phyloP scores from a whole-genome alignment of 2,888 invertebrate genomes.

The Caenorhabditis sp. region DNA sequence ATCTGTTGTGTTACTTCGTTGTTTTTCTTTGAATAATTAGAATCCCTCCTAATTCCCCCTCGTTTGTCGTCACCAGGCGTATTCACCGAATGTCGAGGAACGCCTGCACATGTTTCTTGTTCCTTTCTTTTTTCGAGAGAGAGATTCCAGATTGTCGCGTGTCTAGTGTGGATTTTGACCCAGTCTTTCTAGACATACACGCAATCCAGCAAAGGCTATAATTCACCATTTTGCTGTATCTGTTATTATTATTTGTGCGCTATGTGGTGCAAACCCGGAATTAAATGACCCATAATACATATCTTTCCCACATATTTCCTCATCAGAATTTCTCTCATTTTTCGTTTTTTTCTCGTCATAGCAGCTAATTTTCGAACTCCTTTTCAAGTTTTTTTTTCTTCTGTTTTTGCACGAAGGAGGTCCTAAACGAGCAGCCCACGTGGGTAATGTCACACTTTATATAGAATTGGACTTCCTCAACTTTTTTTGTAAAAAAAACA shows the following conservation, averaged over 20 bases:
- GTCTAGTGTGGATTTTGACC: neutral
- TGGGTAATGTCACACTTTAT: conserved; percentile 25
- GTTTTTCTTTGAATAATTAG: conserved; percentile 4
- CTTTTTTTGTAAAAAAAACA: neutral
- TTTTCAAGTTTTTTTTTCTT: conserved; percentile 1
- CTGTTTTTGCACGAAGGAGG: neutral
- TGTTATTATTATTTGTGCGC: neutral
- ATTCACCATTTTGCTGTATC: neutral
- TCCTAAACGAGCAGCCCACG: neutral
- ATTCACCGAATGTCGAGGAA: neutral
- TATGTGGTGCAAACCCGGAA: conserved; percentile 8
- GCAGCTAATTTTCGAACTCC: conserved; percentile 46
- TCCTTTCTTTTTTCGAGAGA: too few species aligned
- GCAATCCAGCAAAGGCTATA: neutral
- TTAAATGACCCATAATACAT: neutral
- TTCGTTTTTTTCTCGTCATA: neutral
- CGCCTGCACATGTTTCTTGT: neutral
- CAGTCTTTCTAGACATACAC: neutral
- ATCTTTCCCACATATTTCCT: conserved; percentile 2
- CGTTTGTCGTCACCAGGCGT: neutral
- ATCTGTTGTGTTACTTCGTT: neutral
- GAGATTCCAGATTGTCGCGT: too few species aligned
- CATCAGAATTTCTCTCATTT: neutral
- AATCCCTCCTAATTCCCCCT: neutral
- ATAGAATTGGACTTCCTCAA: too few species aligned